Conservation (phyloP, 2,888 invertebrate genomes). For the Clunio marinus region DNA sequence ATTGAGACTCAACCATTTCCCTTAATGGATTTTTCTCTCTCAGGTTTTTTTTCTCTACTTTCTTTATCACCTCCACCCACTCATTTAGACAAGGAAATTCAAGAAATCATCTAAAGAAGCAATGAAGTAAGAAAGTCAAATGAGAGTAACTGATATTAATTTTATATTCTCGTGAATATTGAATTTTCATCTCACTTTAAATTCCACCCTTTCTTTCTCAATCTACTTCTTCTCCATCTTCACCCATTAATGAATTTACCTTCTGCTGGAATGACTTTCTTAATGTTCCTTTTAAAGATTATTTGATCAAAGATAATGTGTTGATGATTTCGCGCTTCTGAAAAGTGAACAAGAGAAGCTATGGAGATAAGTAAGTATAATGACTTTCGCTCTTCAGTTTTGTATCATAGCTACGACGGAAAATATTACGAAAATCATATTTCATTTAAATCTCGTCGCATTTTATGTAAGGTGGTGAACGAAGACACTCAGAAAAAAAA, state of each 20-base stretch:
- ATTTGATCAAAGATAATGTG: slow-evolving; percentile 38
- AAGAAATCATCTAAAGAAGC: not conserved
- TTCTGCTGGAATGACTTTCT: slow-evolving; percentile 33
- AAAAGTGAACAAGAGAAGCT: not conserved
- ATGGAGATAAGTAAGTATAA: too few relatives aligned
- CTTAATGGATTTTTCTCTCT: slow-evolving; percentile 26
- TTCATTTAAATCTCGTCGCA: slow-evolving; percentile 36
- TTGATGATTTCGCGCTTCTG: slow-evolving; percentile 28
- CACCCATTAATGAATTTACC: slow-evolving; percentile 33
- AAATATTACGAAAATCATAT: slow-evolving; percentile 30
- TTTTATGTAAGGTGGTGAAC: not conserved
- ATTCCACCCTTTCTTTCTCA: slow-evolving; percentile 5
- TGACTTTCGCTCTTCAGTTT: not conserved
- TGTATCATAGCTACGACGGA: slow-evolving; percentile 5
- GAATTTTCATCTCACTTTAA: slow-evolving; percentile 1
- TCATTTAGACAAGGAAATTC: not conserved
- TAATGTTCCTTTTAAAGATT: slow-evolving; percentile 36
- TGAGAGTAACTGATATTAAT: not conserved
- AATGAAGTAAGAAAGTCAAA: not conserved
- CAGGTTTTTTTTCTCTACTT: slow-evolving; percentile 3
- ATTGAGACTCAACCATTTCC: slow-evolving; percentile 28
- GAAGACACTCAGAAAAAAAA: not conserved
- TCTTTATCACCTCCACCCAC: not conserved
- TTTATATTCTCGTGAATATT: not conserved
- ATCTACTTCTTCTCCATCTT: too few relatives aligned